Evolutionary conservation across 2,113 vertebrate species (phyloP).

Genomic region (Prinia subflava): DNA sequence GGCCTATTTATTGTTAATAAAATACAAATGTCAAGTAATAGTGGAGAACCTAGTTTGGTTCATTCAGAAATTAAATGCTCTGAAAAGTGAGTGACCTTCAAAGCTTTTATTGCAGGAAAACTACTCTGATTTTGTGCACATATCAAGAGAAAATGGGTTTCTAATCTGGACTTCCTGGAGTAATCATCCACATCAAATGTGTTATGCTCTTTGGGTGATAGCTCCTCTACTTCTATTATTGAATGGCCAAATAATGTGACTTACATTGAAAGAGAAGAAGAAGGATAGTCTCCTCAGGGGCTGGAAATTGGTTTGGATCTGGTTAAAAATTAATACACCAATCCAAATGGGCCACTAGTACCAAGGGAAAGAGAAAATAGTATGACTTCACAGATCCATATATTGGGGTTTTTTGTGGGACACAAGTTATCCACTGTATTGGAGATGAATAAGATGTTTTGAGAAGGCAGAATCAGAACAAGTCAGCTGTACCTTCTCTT

Average conservation of each 20-base stretch:
- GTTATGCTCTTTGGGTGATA: background rate
- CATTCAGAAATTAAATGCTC: background rate
- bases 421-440: background rate
- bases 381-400: background rate
- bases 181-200: background rate
- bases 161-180: background rate
- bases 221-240: background rate
- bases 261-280: background rate
- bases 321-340: background rate
- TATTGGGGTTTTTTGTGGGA: background rate
- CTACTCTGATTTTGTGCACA: background rate
- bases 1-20: background rate
- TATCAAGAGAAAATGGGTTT: background rate
- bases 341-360: background rate
- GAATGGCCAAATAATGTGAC: background rate
- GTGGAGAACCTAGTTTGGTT: background rate
- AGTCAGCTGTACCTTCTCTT: rapidly evolving
- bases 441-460: background rate
- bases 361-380: background rate
- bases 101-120: background rate
- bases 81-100: background rate
- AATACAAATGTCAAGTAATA: background rate
- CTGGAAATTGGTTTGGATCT: background rate
- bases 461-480: background rate
- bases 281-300: background rate